Evolutionary conservation across 2,113 vertebrate genomes (phyloP).

Genomic region (Cryptoleucopteryx plumbea): DNA sequence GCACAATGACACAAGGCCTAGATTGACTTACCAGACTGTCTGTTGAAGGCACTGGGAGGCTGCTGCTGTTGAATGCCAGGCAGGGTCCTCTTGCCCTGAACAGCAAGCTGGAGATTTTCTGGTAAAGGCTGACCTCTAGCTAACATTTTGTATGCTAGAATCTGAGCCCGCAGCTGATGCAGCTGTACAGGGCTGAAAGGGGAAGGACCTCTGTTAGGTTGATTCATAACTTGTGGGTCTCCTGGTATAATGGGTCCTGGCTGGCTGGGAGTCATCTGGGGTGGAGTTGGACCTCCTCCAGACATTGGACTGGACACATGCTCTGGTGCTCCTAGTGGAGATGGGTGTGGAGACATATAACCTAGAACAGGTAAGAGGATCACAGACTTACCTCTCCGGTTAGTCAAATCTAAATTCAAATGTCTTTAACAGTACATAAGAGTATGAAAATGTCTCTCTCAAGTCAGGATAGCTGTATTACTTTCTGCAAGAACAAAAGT

Average conservation of each 20-base stretch:
- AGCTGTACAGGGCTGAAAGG: constrained; percentile 94
- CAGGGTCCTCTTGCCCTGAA: constrained; percentile 94
- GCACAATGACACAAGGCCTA: neutral
- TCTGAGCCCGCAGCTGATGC: constrained; percentile 96
- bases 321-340: constrained; percentile 89
- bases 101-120: constrained; percentile 95
- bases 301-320: constrained; percentile 94
- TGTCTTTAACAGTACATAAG: neutral
- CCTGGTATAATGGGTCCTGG: constrained; percentile 84
- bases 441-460: neutral
- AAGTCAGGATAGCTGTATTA: neutral
- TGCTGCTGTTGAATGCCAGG: constrained; percentile 89
- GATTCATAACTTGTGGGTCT: constrained; percentile 88
- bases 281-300: constrained; percentile 91
- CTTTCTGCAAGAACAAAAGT: neutral
- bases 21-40: constrained; percentile 81
- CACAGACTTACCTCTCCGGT: neutral
- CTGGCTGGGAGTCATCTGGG: constrained; percentile 88
- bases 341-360: constrained; percentile 95
- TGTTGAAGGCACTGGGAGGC: constrained; percentile 78
- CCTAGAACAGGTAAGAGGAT: constrained; percentile 70
- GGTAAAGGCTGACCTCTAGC: constrained; percentile 93
- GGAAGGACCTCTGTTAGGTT: constrained; percentile 85
- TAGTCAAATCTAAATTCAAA: neutral
- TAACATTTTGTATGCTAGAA: constrained; percentile 97